Conservation (phyloP, 2,113 vertebrate species). For the Gadus macrocephalus region DNA sequence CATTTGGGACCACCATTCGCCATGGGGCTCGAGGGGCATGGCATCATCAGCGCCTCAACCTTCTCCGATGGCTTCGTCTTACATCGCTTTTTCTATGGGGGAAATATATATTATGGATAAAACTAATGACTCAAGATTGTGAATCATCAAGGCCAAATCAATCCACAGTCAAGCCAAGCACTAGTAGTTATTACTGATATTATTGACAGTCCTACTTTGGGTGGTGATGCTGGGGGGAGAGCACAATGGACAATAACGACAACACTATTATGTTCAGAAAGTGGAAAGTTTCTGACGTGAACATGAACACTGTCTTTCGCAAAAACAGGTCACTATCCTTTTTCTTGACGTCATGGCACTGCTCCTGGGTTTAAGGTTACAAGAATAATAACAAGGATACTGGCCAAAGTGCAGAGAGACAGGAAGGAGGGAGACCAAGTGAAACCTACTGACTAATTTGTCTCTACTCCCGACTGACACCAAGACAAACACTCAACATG, state of each 20-base stretch:
- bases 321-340: too few species aligned
- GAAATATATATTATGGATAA: neutral
- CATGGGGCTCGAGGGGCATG: conserved; percentile 61
- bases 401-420: too few species aligned
- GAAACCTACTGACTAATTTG: conserved; percentile 18
- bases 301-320: neutral
- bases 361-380: too few species aligned
- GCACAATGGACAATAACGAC: conserved; percentile 3
- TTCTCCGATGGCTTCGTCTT: conserved; percentile 86
- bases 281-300: neutral
- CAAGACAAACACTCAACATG: conserved; percentile 37
- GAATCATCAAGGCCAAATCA: neutral
- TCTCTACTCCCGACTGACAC: conserved; percentile 26
- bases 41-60: conserved; percentile 79
- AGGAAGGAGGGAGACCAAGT: too few species aligned
- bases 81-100: conserved; percentile 87
- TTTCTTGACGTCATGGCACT: too few species aligned
- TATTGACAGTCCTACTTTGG: too few species aligned
- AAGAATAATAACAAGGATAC: too few species aligned
- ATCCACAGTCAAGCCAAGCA: too few species aligned
- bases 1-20: conserved; percentile 79
- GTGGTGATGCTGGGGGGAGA: neutral
- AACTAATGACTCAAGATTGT: neutral
- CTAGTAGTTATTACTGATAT: too few species aligned
- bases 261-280: neutral